Evolutionary conservation across 1,140 invertebrate genomes (phyloP).

Genomic region (Lethrus apterus): DNA sequence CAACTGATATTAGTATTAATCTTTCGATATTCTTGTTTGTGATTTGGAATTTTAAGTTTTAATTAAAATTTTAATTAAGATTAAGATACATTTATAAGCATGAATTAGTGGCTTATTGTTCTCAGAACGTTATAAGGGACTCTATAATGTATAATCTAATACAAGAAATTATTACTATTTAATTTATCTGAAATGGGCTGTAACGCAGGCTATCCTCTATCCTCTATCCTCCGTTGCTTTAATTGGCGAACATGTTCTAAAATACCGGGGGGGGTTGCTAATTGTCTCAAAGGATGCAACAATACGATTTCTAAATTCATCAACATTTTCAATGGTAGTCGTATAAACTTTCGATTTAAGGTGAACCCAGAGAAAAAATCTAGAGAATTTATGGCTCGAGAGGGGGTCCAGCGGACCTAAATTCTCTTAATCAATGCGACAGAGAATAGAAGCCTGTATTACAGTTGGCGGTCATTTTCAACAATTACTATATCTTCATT

Average conservation of each 20-base stretch:
- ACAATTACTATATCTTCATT: too few species aligned
- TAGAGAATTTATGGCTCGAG: slow-evolving; percentile 23
- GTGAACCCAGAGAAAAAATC: slow-evolving; percentile 35
- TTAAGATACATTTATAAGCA: too few species aligned
- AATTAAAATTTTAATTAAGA: too few species aligned
- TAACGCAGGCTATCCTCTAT: slow-evolving; percentile 7
- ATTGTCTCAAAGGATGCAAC: slow-evolving; percentile 3
- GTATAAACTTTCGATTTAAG: slow-evolving; percentile 30
- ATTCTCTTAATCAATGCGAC: too few species aligned
- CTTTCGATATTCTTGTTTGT: too few species aligned
- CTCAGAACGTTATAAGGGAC: background rate
- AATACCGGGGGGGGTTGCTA: slow-evolving; percentile 3
- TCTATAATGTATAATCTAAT: background rate
- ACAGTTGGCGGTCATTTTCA: too few species aligned
- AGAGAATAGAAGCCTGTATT: too few species aligned
- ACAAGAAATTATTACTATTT: slow-evolving; percentile 4
- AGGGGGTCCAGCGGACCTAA: too few species aligned
- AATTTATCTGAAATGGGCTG: slow-evolving; percentile 1
- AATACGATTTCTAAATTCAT: slow-evolving; percentile 8
- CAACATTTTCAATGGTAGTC: slow-evolving; percentile 15
- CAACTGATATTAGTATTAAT: too few species aligned
- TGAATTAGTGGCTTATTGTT: too few species aligned
- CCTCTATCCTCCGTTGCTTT: background rate
- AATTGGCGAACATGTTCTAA: background rate
- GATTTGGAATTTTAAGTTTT: too few species aligned